These are phyloP conservation scores for Propithecus perrieri DNA, from an alignment of 2,797 vertebrate species.

Conservation along the genomic window DNA sequence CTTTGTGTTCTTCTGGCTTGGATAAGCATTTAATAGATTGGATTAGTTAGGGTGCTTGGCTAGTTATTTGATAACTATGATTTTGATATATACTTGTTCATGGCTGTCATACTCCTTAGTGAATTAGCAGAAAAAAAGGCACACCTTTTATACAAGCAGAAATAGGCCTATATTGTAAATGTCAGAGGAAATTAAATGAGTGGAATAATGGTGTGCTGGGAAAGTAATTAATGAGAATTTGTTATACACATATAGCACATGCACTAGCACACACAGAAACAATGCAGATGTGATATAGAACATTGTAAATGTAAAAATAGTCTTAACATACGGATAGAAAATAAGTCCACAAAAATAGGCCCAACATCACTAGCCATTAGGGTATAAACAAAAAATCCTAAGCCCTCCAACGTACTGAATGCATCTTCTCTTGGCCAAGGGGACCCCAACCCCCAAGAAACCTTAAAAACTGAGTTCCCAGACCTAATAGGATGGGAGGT, in stretches of 20 bases:
- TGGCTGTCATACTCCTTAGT: not conserved
- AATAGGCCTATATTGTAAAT: not conserved
- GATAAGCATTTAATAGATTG: not conserved
- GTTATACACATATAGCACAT: not conserved
- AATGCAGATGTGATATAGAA: not conserved
- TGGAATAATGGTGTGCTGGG: not conserved
- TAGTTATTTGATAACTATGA: constrained; percentile 5
- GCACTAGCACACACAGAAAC: not conserved
- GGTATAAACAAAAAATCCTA: not conserved
- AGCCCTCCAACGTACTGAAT: not conserved
- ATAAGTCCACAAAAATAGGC: not conserved
- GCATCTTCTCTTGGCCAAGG: not conserved
- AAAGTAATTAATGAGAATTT: not conserved
- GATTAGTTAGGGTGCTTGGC: not conserved
- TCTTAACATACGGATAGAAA: not conserved
- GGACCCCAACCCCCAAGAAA: not conserved
- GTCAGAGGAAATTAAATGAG: not conserved
- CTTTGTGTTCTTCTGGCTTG: not conserved
- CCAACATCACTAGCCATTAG: not conserved
- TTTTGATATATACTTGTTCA: not conserved
- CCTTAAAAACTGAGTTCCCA: not conserved
- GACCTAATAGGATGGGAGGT: not conserved
- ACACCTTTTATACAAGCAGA: not conserved
- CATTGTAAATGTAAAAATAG: not conserved
- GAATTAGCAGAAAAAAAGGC: not conserved